phyloP scores from a whole-genome alignment of 2,797 vertebrate species.

The Rhinophrynus dorsalis region DNA sequence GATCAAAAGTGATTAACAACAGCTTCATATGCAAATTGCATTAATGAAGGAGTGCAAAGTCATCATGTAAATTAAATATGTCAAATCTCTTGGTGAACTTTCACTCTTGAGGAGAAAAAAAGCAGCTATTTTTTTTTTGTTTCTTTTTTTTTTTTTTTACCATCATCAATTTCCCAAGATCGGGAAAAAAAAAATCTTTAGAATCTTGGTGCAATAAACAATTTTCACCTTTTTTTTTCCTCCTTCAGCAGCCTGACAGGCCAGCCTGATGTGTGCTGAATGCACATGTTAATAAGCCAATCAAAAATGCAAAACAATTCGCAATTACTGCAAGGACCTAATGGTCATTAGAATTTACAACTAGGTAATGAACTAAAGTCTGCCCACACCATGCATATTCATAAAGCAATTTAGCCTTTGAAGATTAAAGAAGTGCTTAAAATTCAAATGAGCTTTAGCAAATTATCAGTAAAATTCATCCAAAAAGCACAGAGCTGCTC shows the following conservation, averaged over 20 bases:
- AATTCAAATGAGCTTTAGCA: conserved; percentile 99
- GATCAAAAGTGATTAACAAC: conserved; percentile 92
- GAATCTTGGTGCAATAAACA: conserved; percentile 82
- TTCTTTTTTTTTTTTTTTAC: conserved; percentile 79
- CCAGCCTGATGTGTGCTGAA: conserved; percentile 94
- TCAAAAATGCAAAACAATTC: conserved; percentile 99
- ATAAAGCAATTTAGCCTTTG: conserved; percentile 99
- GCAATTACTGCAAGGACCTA: conserved; percentile 99
- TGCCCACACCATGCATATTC: conserved; percentile 99
- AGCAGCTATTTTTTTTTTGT: conserved; percentile 76
- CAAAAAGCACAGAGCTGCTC: conserved; percentile 78
- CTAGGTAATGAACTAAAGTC: conserved; percentile 99
- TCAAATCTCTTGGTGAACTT: conserved; percentile 94
- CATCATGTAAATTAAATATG: conserved; percentile 99
- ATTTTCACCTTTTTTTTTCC: conserved; percentile 84
- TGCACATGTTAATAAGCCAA: conserved; percentile 99
- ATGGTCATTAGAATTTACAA: conserved; percentile 99
- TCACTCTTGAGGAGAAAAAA: conserved; percentile 87
- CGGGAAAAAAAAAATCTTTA: conserved; percentile 69
- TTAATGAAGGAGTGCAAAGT: conserved; percentile 96
- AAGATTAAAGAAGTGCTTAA: conserved; percentile 99
- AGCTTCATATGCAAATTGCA: conserved; percentile 88
- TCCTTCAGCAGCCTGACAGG: conserved; percentile 91
- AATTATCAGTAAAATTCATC: conserved; percentile 99
- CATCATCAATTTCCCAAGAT: conserved; percentile 84